These are phyloP conservation scores for Tenthredo scrophulariae DNA, from an alignment of 2,888 invertebrate species.

Conservation along the genomic window DNA sequence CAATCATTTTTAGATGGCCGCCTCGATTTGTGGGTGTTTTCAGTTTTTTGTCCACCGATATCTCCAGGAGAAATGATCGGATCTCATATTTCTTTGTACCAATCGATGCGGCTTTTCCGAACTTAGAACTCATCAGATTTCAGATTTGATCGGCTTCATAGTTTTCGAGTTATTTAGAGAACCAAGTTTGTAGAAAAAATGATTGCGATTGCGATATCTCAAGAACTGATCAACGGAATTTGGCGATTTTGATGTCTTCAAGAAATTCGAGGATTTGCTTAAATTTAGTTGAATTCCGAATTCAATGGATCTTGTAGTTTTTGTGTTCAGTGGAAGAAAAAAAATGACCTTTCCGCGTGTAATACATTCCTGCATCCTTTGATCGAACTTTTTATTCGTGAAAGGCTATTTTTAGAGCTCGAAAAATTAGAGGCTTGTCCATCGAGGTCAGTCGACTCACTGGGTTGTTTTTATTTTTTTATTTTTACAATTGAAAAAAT, in stretches of 20 bases:
- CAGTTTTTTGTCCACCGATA: not conserved
- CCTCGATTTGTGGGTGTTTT: no score
- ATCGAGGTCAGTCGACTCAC: no score
- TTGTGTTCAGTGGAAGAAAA: not conserved
- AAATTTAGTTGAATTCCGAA: not conserved
- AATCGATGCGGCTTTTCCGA: not conserved
- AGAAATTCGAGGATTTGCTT: not conserved
- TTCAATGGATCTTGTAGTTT: not conserved
- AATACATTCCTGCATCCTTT: not conserved
- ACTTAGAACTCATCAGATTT: not conserved
- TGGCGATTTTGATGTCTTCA: not conserved
- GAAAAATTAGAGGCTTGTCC: no score
- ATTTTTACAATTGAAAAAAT: not conserved
- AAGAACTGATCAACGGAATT: not conserved
- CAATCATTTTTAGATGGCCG: not conserved
- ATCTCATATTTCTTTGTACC: not conserved
- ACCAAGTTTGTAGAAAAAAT: not conserved
- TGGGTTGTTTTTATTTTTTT: not conserved
- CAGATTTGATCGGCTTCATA: not conserved
- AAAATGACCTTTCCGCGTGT: no score
- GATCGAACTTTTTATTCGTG: no score
- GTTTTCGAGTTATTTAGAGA: not conserved
- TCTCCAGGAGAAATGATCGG: not conserved
- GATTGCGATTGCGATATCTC: not conserved
- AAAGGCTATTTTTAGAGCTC: no score